These are phyloP conservation scores for Ranitomeya variabilis DNA, from an alignment of 2,113 vertebrate species.

Conservation along the genomic window DNA sequence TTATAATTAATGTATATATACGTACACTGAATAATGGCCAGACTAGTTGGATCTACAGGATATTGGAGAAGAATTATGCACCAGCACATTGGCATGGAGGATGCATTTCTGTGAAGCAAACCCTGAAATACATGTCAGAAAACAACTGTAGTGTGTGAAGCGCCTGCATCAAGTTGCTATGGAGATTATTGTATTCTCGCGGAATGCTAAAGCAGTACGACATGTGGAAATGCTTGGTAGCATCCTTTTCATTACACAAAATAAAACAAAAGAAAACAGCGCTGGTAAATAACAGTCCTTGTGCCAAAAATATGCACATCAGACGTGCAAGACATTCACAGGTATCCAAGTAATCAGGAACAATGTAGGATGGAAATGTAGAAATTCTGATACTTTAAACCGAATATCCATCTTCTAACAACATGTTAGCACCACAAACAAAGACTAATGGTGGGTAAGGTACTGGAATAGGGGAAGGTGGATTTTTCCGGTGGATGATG, in stretches of 20 bases:
- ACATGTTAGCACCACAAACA: too few relatives aligned
- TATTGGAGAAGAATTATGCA: not conserved
- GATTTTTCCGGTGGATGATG: too few relatives aligned
- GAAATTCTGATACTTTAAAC: too few relatives aligned
- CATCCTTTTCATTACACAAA: not conserved
- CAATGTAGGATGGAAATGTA: too few relatives aligned
- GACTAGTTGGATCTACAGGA: too few relatives aligned
- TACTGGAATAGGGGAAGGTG: too few relatives aligned
- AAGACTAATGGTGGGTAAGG: too few relatives aligned
- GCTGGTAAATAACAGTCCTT: not conserved
- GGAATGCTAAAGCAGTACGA: not conserved
- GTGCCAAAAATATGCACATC: not conserved
- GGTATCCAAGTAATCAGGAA: too few relatives aligned
- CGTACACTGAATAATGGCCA: too few relatives aligned
- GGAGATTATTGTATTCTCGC: constrained; percentile 26
- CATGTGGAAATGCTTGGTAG: not conserved
- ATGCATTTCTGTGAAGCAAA: constrained; percentile 25
- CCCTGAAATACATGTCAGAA: constrained; percentile 33
- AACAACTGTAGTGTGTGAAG: constrained; percentile 5
- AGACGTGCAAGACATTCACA: not conserved
- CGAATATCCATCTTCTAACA: too few relatives aligned
- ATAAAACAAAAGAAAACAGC: too few relatives aligned
- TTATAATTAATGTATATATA: too few relatives aligned
- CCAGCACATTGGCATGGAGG: not conserved
- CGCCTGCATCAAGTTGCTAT: constrained; percentile 30